phyloP scores from a whole-genome alignment of 2,113 vertebrate genomes.

The Haliaeetus leucogaster region DNA sequence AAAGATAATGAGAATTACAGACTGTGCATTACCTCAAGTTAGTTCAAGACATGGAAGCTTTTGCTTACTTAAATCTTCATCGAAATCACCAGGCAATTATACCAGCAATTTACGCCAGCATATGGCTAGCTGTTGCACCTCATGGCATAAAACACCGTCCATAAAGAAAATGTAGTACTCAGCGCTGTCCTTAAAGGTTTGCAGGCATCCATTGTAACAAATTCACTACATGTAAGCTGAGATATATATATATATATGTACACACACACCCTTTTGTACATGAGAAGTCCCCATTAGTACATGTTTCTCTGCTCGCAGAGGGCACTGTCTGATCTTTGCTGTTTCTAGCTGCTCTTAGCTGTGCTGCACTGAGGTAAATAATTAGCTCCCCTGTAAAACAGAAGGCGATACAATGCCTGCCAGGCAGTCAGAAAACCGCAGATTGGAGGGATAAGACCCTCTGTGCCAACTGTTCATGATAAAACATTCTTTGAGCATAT shows the following conservation, averaged over 20 bases:
- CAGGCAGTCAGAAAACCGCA: background rate
- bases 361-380: background rate
- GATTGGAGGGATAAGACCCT: background rate
- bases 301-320: background rate
- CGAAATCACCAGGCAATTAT: conserved; percentile 1
- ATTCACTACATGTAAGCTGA: background rate
- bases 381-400: background rate
- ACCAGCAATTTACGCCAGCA: background rate
- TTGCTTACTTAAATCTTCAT: conserved; percentile 11
- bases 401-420: background rate
- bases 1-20: background rate
- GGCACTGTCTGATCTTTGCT: background rate
- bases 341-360: background rate
- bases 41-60: background rate
- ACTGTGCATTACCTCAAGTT: background rate
- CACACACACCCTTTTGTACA: background rate
- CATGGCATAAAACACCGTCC: background rate
- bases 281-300: background rate
- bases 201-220: background rate
- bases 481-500: background rate
- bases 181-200: background rate
- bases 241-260: background rate
- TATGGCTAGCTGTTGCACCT: background rate
- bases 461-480: background rate
- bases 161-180: background rate